phyloP scores from a whole-genome alignment of 2,113 vertebrate species.

The cattle (Bos taurus) region ARS-UCD2.0 NC_037357.1:91609001-91609500 shows the following conservation, averaged over 20 bases:
- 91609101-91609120: neutral
- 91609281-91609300: neutral
- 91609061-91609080: neutral
- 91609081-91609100: neutral
- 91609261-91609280: neutral
- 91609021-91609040: neutral
- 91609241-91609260: neutral
- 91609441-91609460: neutral
- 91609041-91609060: neutral
- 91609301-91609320: neutral
- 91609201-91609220: neutral
- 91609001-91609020: neutral
- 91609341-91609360: neutral
- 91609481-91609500: conserved; percentile 94
- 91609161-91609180: neutral
- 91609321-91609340: neutral
- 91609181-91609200: neutral
- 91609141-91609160: neutral
- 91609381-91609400: conserved; percentile 2
- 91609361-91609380: conserved; percentile 25
- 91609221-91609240: neutral
- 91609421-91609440: neutral
- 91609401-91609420: conserved; percentile 18
- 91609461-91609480: conserved; percentile 88
- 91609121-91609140: neutral